Percentiles rank a stretch among this genome's conserved stretches.
Evolutionary conservation across 1,140 invertebrate species (phyloP).

Genomic region (Philopotamus ludificatus): DNA sequence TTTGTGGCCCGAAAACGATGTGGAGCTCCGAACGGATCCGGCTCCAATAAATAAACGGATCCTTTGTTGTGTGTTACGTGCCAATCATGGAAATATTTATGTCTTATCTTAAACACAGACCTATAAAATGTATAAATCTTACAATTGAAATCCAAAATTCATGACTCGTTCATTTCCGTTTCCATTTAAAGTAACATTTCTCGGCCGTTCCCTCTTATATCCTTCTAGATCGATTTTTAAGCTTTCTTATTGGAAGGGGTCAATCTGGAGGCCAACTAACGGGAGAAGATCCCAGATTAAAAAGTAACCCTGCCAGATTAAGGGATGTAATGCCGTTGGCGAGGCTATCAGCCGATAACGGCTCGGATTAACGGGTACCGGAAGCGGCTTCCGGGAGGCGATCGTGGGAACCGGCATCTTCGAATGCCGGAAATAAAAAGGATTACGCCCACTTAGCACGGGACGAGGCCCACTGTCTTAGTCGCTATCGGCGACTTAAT

Average conservation of each 20-base stretch:
- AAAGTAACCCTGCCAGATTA: slow-evolving; percentile 35
- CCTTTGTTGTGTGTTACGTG: too few species aligned
- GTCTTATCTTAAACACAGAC: too few species aligned
- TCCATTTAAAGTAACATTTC: too few species aligned
- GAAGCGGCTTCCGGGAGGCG: slow-evolving; percentile 13
- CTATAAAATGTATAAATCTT: too few species aligned
- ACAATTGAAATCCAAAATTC: too few species aligned
- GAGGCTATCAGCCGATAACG: slow-evolving; percentile 39
- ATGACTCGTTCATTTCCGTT: too few species aligned
- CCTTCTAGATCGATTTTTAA: background rate
- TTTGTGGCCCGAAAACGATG: slow-evolving; percentile 8
- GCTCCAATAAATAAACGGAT: background rate
- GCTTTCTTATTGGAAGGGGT: background rate
- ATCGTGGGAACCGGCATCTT: slow-evolving; percentile 10
- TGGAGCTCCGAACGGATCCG: background rate
- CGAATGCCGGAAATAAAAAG: slow-evolving; percentile 34
- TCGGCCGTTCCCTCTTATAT: too few species aligned
- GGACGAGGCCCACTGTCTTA: slow-evolving; percentile 1
- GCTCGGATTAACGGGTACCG: slow-evolving; percentile 29
- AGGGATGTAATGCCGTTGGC: slow-evolving; percentile 31
- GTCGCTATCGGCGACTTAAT: slow-evolving; percentile 11
- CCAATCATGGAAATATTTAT: too few species aligned
- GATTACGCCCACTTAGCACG: slow-evolving; percentile 30
- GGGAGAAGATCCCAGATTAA: slow-evolving; percentile 33
- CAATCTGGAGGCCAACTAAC: slow-evolving; percentile 1